A percentile compares a stretch with the other conserved stretches of the same genome.
These are phyloP conservation scores for Macrobrachium nipponense DNA, from an alignment of 1,140 invertebrate genomes.

Conservation along the genomic window DNA sequence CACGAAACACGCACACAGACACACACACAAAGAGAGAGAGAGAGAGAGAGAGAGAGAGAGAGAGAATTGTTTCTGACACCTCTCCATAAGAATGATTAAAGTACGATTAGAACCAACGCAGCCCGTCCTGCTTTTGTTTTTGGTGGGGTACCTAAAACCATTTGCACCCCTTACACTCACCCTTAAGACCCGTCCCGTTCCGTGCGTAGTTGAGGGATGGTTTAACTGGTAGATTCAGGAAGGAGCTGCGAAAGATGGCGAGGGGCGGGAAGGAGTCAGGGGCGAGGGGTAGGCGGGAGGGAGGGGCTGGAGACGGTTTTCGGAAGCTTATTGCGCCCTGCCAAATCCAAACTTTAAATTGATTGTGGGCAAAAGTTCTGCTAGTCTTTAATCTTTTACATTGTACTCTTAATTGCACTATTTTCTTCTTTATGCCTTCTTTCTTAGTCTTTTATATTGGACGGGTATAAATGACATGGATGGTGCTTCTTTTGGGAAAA, in stretches of 20 bases:
- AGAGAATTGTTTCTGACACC: slow-evolving; percentile 15
- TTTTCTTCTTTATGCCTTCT: slow-evolving; percentile 15
- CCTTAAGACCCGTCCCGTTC: neutral
- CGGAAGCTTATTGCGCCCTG: neutral
- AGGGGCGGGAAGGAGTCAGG: too few relatives aligned
- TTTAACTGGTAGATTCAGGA: too few relatives aligned
- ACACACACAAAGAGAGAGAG: neutral
- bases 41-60: too few relatives aligned
- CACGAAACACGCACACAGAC: neutral
- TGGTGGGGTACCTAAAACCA: slow-evolving; percentile 16
- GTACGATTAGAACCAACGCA: slow-evolving; percentile 33
- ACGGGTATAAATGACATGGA: neutral
- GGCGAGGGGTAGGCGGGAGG: too few relatives aligned
- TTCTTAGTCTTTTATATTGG: neutral
- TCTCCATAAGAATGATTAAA: slow-evolving; percentile 36
- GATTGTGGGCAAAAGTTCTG: slow-evolving; percentile 33
- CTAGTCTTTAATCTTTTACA: slow-evolving; percentile 36
- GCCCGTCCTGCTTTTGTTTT: slow-evolving; percentile 30
- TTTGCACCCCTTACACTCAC: neutral
- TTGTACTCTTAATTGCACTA: slow-evolving; percentile 39
- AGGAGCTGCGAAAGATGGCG: too few relatives aligned
- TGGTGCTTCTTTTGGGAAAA: neutral
- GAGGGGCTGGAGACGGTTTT: too few relatives aligned
- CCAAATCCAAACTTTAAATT: slow-evolving; percentile 34
- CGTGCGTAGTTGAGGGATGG: neutral